Conservation (phyloP, 2,888 invertebrate species). For the Cheiracanthium punctorium region DNA sequence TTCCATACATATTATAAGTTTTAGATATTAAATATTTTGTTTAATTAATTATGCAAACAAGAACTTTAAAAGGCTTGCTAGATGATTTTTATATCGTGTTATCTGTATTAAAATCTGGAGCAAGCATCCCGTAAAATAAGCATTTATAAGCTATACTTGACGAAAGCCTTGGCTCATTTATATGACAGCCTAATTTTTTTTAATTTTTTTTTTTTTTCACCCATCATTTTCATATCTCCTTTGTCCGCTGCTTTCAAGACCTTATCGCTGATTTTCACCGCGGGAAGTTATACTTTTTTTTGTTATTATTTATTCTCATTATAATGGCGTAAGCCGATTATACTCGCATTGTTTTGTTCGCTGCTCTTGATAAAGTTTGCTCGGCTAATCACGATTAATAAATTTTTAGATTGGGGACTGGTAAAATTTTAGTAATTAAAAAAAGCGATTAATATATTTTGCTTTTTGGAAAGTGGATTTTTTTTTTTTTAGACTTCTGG, state of each 20-base stretch:
- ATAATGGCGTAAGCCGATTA: constrained; percentile 11
- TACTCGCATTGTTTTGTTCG: not conserved
- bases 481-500: too few species aligned
- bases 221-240: constrained; percentile 28
- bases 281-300: not conserved
- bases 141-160: not conserved
- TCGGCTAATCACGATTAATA: not conserved
- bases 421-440: not conserved
- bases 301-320: not conserved
- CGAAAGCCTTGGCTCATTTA: not conserved
- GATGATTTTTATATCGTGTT: not conserved
- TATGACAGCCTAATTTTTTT: not conserved
- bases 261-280: constrained; percentile 52
- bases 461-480: too few species aligned
- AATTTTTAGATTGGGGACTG: not conserved
- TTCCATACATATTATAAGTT: too few species aligned
- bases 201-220: constrained; percentile 23
- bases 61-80: too few species aligned
- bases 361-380: not conserved
- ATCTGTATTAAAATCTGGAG: not conserved
- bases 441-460: too few species aligned
- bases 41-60: too few species aligned
- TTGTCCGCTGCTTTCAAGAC: constrained; percentile 24
- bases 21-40: too few species aligned
- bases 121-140: not conserved